Percentiles rank a stretch among this genome's conserved stretches.
Conservation (phyloP, 1,140 invertebrate species). For the Drosophila pruinosa region DNA sequence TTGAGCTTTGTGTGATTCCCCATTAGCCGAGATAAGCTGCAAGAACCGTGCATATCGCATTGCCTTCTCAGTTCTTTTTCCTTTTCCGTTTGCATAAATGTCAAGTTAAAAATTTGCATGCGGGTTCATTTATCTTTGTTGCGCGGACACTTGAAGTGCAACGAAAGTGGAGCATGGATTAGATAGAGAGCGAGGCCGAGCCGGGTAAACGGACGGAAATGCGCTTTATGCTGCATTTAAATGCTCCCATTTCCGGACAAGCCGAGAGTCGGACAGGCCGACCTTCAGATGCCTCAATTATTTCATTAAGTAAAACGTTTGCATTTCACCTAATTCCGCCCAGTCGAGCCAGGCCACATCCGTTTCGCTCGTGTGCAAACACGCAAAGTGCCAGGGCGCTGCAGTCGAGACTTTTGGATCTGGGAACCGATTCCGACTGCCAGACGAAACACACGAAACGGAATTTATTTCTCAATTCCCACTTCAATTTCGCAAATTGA, state of each 20-base stretch:
- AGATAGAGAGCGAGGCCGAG: not conserved
- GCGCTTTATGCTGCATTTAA: conserved; percentile 73
- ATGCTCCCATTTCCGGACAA: conserved; percentile 62
- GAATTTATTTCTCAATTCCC: conserved; percentile 82
- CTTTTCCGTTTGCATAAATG: conserved; percentile 54
- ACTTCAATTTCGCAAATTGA: conserved; percentile 82
- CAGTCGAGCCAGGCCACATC: conserved; percentile 50
- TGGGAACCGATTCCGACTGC: conserved; percentile 28
- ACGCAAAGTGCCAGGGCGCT: conserved; percentile 37
- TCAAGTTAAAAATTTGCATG: conserved; percentile 60
- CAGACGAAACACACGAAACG: conserved; percentile 64
- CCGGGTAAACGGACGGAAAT: conserved; percentile 52
- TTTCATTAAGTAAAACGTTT: conserved; percentile 81
- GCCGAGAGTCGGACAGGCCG: conserved; percentile 36
- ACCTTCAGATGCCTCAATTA: conserved; percentile 78
- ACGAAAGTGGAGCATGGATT: conserved; percentile 43
- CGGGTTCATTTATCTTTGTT: conserved; percentile 55
- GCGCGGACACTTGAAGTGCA: conserved; percentile 41
- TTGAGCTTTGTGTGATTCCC: not conserved
- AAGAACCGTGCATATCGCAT: conserved; percentile 24
- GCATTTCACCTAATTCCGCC: conserved; percentile 78
- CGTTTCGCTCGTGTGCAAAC: conserved; percentile 57
- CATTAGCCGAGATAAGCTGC: conserved; percentile 42
- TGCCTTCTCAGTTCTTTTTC: not conserved
- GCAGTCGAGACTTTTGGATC: conserved; percentile 34